Evolutionary conservation across 2,113 vertebrate species (phyloP).

Genomic region (Fulica atra): DNA sequence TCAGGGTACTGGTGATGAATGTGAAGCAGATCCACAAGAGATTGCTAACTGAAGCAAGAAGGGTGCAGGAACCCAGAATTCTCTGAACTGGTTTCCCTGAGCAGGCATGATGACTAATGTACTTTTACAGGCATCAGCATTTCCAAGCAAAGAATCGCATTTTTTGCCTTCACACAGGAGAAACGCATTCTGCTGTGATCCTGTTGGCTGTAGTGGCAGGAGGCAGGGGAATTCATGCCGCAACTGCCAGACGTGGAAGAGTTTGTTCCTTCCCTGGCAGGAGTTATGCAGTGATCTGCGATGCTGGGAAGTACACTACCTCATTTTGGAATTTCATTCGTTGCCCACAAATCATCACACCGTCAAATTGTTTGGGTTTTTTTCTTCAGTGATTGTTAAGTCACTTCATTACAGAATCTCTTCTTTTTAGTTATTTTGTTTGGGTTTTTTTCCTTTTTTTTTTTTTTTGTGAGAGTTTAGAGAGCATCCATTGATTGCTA

Average conservation of each 20-base stretch:
- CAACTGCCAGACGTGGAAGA: slow-evolving; percentile 24
- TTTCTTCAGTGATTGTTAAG: neutral
- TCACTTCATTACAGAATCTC: neutral
- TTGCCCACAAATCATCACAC: neutral
- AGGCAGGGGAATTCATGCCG: slow-evolving; percentile 19
- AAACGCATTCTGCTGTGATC: slow-evolving; percentile 24
- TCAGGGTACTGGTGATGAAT: neutral
- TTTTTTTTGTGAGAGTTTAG: no score
- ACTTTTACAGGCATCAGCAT: neutral
- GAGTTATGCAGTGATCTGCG: slow-evolving; percentile 25
- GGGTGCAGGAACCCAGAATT: neutral
- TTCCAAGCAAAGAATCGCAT: neutral
- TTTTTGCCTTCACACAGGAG: neutral
- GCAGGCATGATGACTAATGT: slow-evolving; percentile 13
- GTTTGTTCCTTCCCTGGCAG: slow-evolving; percentile 48
- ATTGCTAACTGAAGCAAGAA: neutral
- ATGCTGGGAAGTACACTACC: slow-evolving; percentile 10
- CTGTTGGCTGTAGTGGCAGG: slow-evolving; percentile 14
- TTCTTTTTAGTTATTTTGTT: no score
- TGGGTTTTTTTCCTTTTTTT: no score
- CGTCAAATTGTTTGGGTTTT: neutral
- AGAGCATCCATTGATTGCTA: neutral
- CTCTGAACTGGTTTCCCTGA: neutral
- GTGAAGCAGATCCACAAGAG: neutral
- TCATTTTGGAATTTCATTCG: slow-evolving; percentile 57